Conservation (phyloP, 2,888 invertebrate species). For the Rhingia rostrata region DNA sequence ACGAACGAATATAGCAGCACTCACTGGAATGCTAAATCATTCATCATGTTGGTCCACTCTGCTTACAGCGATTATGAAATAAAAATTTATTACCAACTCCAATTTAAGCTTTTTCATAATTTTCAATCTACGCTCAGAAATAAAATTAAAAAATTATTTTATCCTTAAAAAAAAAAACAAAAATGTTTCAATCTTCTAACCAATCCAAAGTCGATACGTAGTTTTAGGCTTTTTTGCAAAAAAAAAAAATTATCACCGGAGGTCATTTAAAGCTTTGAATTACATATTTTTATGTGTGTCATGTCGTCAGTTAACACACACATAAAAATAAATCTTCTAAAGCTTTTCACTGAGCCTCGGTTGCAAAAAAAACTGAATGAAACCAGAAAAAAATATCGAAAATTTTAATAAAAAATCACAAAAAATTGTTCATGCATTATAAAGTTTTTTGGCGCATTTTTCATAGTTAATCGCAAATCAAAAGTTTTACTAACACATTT, state of each 20-base stretch:
- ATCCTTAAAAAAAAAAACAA: neutral
- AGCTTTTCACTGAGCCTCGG: constrained; percentile 59
- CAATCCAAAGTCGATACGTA: constrained; percentile 83
- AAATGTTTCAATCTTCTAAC: constrained; percentile 53
- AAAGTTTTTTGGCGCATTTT: constrained; percentile 46
- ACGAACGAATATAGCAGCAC: neutral
- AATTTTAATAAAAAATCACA: constrained; percentile 5
- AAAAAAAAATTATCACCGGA: constrained; percentile 8
- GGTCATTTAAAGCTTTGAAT: constrained; percentile 64
- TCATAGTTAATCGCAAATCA: constrained; percentile 41
- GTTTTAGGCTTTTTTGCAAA: constrained; percentile 82
- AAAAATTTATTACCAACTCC: too few species aligned
- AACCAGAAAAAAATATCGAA: neutral
- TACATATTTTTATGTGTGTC: constrained; percentile 44
- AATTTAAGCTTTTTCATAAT: too few species aligned
- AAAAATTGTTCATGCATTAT: constrained; percentile 42
- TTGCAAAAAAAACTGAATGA: constrained; percentile 5
- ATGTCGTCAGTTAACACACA: neutral
- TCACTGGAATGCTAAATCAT: neutral
- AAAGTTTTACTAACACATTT: constrained; percentile 19
- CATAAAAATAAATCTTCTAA: constrained; percentile 52
- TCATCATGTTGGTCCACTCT: too few species aligned
- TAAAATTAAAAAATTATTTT: neutral
- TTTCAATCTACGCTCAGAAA: too few species aligned
- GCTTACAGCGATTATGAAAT: too few species aligned